Evolutionary conservation across 1,140 invertebrate genomes (phyloP), one percentile per base, ranked within the genome.

Genomic region (Tetragnatha versicolor): DNA sequence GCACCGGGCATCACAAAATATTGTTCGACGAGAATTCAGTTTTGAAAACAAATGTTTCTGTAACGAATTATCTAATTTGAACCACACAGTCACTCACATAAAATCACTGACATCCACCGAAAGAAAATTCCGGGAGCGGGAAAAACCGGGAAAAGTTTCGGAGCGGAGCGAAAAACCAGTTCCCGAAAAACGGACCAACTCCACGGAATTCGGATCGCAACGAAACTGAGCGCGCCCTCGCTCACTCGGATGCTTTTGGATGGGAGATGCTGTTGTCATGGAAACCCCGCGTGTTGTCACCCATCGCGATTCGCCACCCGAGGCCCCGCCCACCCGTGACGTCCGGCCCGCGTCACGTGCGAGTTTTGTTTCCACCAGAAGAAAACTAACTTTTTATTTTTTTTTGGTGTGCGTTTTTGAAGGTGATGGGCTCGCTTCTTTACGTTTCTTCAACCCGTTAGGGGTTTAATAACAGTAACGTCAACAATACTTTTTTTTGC

Each of bases 261-360:
- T 53, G 49, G 49, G 66, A 69, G 66, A 69, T 53, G 66, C 27
- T 51, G 66, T 69, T 35, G 53, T 49, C 49, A 69, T 69, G 31
- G 47, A 33, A 69, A 69, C 66, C 42, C 6, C 45, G 60, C 51
- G 53, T 69, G 66, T 69, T 69, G 66, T 69, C 66, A 69, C 66
- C 25, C 27, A 35, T 17, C 49, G n/a, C 17, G n/a, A 35, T 69
- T 69, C 45, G 66, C 33, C 22, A 31, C n/a, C 14, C 7, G 6
- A 6, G 14, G 49, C 0, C 20, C 39, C 66, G 45, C 66, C 66
- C 20, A 9, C 37, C 22, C 22, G n/a, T 69, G 66, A 69, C 66
- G 49, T 69, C 27, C 17, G 17, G 7, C 12, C n/a, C n/a, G 42
- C 37, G 63, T 68, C 63, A 68, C 63, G 33, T 29, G n/a, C n/a